Evolutionary conservation across 2,888 invertebrate genomes (phyloP).

Genomic region (Tortricodes alternella): DNA sequence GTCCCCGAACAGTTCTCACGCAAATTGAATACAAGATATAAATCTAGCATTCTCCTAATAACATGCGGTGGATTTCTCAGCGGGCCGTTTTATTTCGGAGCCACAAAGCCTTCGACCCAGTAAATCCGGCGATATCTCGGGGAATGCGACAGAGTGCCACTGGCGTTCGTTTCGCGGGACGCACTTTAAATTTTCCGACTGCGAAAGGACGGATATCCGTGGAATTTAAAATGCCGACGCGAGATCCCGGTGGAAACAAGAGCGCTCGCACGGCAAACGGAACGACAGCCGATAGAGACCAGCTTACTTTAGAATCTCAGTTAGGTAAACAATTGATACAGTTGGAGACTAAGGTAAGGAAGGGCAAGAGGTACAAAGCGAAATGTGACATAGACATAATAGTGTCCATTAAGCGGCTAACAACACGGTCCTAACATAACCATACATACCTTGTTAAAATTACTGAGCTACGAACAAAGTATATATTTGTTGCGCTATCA

Average conservation of each 20-base stretch:
- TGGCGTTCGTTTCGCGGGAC: constrained; percentile 66
- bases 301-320: background rate
- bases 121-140: constrained; percentile 77
- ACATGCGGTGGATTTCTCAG: constrained; percentile 75
- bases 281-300: background rate
- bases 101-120: constrained; percentile 75
- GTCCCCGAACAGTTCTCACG: constrained; percentile 66
- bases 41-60: constrained; percentile 74
- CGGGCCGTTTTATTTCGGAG: constrained; percentile 75
- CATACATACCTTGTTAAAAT: too few relatives aligned
- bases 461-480: too few relatives aligned
- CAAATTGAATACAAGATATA: constrained; percentile 80
- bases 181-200: constrained; percentile 72
- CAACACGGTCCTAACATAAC: too few relatives aligned
- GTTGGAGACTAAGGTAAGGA: too few relatives aligned
- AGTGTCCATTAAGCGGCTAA: too few relatives aligned
- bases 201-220: constrained; percentile 53
- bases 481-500: too few relatives aligned
- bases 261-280: constrained; percentile 40
- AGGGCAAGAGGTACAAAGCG: too few relatives aligned
- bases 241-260: constrained; percentile 55
- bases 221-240: constrained; percentile 68
- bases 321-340: background rate
- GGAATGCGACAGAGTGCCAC: constrained; percentile 72
- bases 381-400: too few relatives aligned